Conservation (phyloP, 1,140 invertebrate genomes). For the Dolichoris vasculosae region DNA sequence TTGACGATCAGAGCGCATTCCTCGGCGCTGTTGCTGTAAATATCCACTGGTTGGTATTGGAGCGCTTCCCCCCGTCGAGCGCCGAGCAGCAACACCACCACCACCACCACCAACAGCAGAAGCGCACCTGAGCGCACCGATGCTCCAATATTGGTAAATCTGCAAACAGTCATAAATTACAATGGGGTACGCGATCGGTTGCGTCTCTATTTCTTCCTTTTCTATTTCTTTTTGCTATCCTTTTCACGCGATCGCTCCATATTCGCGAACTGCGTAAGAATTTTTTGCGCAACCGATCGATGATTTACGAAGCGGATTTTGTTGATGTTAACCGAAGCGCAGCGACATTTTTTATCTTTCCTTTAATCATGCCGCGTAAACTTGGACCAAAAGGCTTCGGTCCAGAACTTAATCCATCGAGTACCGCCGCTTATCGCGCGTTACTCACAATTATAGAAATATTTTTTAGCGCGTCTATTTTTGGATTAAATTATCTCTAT, state of each 20-base stretch:
- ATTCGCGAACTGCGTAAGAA: background rate
- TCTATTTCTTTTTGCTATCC: background rate
- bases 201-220: background rate
- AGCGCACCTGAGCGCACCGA: background rate
- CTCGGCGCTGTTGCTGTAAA: conserved; percentile 69
- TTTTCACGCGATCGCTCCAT: background rate
- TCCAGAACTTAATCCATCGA: no score
- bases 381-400: no score
- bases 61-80: conserved; percentile 53
- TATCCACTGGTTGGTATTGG: conserved; percentile 67
- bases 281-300: background rate
- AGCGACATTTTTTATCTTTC: no score
- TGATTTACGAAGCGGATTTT: background rate
- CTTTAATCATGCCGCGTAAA: no score
- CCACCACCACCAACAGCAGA: background rate
- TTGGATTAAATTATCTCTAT: no score
- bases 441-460: no score
- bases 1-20: conserved; percentile 86
- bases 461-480: no score
- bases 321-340: no score
- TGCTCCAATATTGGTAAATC: conserved; percentile 23
- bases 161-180: background rate
- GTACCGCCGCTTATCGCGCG: no score
- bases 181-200: background rate
- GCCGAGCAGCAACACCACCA: conserved; percentile 23